Evolutionary conservation across 2,113 vertebrate species (phyloP).

Genomic region (Ia io): DNA sequence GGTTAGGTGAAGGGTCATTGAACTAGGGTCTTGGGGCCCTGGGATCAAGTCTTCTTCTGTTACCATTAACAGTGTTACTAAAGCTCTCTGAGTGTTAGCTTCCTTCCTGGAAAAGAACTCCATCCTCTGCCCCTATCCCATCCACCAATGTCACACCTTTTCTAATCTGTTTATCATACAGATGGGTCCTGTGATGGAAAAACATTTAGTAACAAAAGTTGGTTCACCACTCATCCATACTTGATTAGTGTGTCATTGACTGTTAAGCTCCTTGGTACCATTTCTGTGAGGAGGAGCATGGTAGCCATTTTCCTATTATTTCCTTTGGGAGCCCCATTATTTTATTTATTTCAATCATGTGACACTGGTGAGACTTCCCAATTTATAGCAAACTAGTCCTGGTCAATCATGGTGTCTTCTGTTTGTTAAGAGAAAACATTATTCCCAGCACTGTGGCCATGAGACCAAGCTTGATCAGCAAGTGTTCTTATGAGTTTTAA

Average conservation of each 20-base stretch:
- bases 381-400: neutral
- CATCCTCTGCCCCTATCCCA: fast-evolving
- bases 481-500: neutral
- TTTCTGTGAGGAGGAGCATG: neutral
- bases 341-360: neutral
- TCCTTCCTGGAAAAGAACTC: neutral
- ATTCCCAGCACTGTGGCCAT: neutral
- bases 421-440: neutral
- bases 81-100: neutral
- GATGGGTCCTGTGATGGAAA: neutral
- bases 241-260: neutral
- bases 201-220: neutral
- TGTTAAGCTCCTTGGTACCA: neutral
- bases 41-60: neutral
- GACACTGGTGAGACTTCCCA: neutral
- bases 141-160: neutral
- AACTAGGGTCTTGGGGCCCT: neutral
- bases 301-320: neutral
- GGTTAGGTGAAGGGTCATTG: neutral
- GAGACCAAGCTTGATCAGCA: neutral
- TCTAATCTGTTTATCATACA: neutral
- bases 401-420: neutral
- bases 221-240: neutral
- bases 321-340: neutral
- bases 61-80: neutral